Base-by-base conservation (phyloP, 2,797 vertebrate genomes). In the Gambelia wislizenii region DNA sequence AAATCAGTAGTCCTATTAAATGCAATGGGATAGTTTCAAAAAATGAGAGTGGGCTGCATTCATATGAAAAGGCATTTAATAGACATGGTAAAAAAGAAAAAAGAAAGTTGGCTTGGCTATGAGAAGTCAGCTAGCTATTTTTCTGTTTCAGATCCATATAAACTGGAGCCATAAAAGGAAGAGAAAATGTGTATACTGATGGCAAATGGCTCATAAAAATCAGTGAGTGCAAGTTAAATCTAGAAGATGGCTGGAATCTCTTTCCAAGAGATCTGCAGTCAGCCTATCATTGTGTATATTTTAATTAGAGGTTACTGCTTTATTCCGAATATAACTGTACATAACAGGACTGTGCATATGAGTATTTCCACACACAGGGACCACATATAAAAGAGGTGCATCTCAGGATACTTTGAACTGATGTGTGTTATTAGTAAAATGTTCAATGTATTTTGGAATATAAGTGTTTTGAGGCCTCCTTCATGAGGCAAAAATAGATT, bases 181-280 rank as follows among this genome's bases (percentile, higher is more conserved):
- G n/a, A 83, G 2, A 44, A 56, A 39, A 89, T 27, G 12, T 59
- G 42, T 5, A 5, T 1, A 3, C 12, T 2, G 0, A 0, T 76
- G 20, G 52, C 74, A 56, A 49, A 33, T 89, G 83, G 27, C 0
- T 79, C 76, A 64, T 56, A 52, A 1, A 33, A 69, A 52, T 49
- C 22, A 74, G 12, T 25, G 7, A 77, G 14, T 54, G 1, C 42
- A 85, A 1, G 22, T 59, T 25, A 44, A 86, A 91, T 30, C 5
- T 61, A 14, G 6, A 82, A 0, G 86, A 87, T 76, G 74, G 22
- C 10, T 61, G 87, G 90, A 74, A 0, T 67, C 77, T 75, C 70
- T 72, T 56, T 84, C 14, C 54, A 61, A 36, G 59, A 69, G 6
- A 69, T 6, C 75, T 49, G n/a, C 12, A 36, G 13, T 69, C 44